phyloP scores from a whole-genome alignment of 2,113 vertebrate genomes.

The Microcebus griseorufus region DNA sequence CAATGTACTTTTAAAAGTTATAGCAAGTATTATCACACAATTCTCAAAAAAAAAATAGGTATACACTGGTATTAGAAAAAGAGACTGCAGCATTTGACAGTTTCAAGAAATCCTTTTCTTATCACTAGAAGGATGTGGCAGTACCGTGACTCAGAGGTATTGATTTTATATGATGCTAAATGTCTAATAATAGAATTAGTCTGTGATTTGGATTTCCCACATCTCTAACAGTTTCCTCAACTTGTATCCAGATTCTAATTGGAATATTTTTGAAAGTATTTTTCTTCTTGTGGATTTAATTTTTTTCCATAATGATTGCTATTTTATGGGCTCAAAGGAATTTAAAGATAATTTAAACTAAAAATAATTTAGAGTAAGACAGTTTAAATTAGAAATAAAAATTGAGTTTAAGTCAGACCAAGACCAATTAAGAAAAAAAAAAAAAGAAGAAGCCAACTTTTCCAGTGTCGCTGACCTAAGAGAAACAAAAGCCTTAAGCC shows the following conservation, averaged over 20 bases:
- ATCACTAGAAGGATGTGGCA: not conserved
- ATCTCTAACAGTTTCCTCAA: not conserved
- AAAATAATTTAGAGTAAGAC: not conserved
- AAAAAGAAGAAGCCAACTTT: not conserved
- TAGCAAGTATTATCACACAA: not conserved
- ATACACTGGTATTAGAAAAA: not conserved
- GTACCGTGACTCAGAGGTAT: not conserved
- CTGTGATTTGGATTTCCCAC: not conserved
- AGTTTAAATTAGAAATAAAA: not conserved
- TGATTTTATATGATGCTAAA: not conserved
- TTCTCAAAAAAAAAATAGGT: not conserved
- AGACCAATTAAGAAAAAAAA: not conserved
- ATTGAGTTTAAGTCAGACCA: not conserved
- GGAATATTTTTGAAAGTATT: not conserved
- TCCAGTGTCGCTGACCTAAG: not conserved
- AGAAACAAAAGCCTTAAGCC: not conserved
- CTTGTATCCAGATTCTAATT: not conserved
- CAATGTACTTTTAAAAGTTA: not conserved
- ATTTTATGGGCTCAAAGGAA: not conserved
- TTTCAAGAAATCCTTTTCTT: not conserved
- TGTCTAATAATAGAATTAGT: not conserved
- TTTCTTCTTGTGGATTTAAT: not conserved
- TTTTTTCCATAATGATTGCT: constrained; percentile 3
- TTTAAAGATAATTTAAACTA: not conserved
- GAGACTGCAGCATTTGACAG: not conserved